Percentiles rank a stretch among this genome's conserved stretches.
Evolutionary conservation across 2,113 vertebrate genomes (phyloP).

Genomic region (Spea multiplicata): DNA sequence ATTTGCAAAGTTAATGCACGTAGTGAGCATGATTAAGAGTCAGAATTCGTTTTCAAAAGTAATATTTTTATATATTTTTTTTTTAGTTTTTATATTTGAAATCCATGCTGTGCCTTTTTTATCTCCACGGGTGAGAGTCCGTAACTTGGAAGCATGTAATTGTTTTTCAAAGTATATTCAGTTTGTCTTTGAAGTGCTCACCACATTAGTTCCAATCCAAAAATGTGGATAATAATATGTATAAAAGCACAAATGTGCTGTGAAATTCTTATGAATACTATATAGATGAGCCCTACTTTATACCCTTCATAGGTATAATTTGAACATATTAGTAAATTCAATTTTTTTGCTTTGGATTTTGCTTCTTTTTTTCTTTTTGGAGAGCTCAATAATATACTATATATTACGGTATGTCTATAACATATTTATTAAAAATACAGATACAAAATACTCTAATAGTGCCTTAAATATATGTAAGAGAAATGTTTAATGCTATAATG

Average conservation of each 20-base stretch:
- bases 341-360: neutral
- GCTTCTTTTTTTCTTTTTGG: too few relatives aligned
- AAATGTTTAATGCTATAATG: too few relatives aligned
- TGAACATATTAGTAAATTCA: neutral
- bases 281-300: neutral
- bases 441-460: too few relatives aligned
- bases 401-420: too few relatives aligned
- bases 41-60: neutral
- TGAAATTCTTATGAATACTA: slow-evolving; percentile 23
- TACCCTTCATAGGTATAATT: neutral
- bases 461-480: too few relatives aligned
- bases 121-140: slow-evolving; percentile 36
- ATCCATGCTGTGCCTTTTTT: slow-evolving; percentile 5
- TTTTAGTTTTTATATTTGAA: neutral
- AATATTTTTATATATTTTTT: too few relatives aligned
- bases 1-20: neutral
- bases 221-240: slow-evolving; percentile 37
- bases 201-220: slow-evolving; percentile 25
- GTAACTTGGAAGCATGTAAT: slow-evolving; percentile 30
- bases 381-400: neutral
- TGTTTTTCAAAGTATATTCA: slow-evolving; percentile 39
- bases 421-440: too few relatives aligned
- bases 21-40: neutral
- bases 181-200: slow-evolving; percentile 36
- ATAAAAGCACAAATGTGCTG: slow-evolving; percentile 12